Evolutionary conservation across 2,888 invertebrate genomes (phyloP).

Genomic region (Drosophila borborema): DNA sequence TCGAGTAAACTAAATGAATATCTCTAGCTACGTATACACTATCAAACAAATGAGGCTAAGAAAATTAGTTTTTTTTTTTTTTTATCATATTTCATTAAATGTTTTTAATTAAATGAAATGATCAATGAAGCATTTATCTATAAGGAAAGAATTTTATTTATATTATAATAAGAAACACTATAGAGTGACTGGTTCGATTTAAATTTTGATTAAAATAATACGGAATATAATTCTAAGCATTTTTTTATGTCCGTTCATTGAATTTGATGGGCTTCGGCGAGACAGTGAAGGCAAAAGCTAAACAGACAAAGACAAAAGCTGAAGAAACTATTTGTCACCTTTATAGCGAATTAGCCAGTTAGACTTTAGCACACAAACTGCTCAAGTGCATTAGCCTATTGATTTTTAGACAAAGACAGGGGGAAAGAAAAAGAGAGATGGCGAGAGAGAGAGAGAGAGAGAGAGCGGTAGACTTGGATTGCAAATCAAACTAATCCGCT

Average conservation of each 20-base stretch:
- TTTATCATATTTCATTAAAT: too few relatives aligned
- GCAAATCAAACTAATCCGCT: slow-evolving; percentile 78
- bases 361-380: slow-evolving; percentile 27
- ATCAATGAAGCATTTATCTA: too few relatives aligned
- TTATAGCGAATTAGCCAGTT: slow-evolving; percentile 45
- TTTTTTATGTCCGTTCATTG: neutral
- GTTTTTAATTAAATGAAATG: too few relatives aligned
- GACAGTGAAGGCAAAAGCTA: neutral
- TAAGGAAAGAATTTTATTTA: too few relatives aligned
- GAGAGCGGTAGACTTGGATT: slow-evolving; percentile 27
- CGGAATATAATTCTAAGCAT: neutral
- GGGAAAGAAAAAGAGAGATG: slow-evolving; percentile 3
- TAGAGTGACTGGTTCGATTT: neutral
- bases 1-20: neutral
- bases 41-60: too few relatives aligned
- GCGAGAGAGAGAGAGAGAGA: neutral
- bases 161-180: too few relatives aligned
- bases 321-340: slow-evolving; percentile 18
- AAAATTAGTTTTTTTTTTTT: too few relatives aligned
- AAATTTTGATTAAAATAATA: neutral
- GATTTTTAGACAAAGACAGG: slow-evolving; percentile 48
- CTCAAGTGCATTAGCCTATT: slow-evolving; percentile 70
- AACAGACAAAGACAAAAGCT: neutral
- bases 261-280: slow-evolving; percentile 14
- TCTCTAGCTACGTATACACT: neutral